Conservation (phyloP, 2,113 vertebrate species). For the Syngnathoides biaculeatus region DNA sequence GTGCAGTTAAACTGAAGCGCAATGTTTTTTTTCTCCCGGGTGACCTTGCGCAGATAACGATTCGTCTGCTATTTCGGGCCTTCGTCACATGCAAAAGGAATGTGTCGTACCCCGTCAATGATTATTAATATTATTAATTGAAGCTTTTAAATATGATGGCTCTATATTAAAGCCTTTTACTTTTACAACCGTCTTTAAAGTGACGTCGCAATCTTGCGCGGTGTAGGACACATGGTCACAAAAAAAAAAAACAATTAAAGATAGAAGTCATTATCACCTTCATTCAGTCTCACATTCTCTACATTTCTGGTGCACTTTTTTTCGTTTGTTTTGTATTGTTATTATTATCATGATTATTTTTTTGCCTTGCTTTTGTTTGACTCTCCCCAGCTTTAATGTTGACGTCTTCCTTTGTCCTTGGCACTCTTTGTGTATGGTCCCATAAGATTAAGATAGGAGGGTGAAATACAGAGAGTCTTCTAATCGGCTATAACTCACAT, state of each 20-base stretch:
- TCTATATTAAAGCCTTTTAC: slow-evolving; percentile 28
- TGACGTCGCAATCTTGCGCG: not conserved
- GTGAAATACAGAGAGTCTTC: slow-evolving; percentile 56
- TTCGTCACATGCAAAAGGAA: slow-evolving; percentile 34
- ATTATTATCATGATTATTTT: too few species aligned
- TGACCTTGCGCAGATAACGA: slow-evolving; percentile 47
- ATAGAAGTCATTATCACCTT: slow-evolving; percentile 1
- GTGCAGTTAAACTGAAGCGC: slow-evolving; percentile 39
- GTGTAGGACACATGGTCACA: not conserved
- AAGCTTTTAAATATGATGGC: slow-evolving; percentile 44
- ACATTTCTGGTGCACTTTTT: not conserved
- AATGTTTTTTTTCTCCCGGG: slow-evolving; percentile 42
- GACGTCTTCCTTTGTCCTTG: slow-evolving; percentile 29
- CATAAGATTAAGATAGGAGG: slow-evolving; percentile 62
- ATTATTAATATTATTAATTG: slow-evolving; percentile 56
- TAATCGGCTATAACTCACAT: slow-evolving; percentile 62
- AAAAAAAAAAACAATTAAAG: slow-evolving; percentile 1
- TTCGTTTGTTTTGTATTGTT: not conserved
- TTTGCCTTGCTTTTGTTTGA: slow-evolving; percentile 7
- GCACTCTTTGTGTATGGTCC: slow-evolving; percentile 35
- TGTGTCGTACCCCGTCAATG: slow-evolving; percentile 39
- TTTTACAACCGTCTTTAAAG: slow-evolving; percentile 8
- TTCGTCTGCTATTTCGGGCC: slow-evolving; percentile 23
- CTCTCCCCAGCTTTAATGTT: slow-evolving; percentile 18
- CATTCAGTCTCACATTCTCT: not conserved